Evolutionary conservation across 1,140 invertebrate genomes (phyloP), one percentile per base, ranked within the genome.

Genomic region (Drosophila oshimai): DNA sequence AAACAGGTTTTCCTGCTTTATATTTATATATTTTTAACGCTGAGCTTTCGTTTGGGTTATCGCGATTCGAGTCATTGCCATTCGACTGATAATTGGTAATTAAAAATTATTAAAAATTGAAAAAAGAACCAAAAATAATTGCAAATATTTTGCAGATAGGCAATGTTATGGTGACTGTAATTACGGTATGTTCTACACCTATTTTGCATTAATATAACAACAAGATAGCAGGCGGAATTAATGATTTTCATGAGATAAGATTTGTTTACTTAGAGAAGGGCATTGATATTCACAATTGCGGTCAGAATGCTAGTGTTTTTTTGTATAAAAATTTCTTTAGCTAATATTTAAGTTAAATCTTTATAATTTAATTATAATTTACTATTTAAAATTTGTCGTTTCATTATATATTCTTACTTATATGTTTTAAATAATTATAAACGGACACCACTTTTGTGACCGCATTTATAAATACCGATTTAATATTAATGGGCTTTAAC

Each of bases 1-100:
- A 51, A 65, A 65, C 58, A 18, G 62, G 58, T 65, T 65, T 28
- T 6, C 2, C 7, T 12, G 13, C 51, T 37, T 13, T 50, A 33
- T 53, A 37, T 60, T 36, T 62, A 54, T 62, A 39, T 42, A 28
- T 39, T 39, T 13, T 20, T n/a, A n/a, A n/a, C 22, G 9, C 7
- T 24, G 29, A 55, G 46, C 44, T 69, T 68, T 72, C 41, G 41
- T 53, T 29, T 71, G n/a, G n/a, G 51, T 86, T 87, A 86, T 87
- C 61, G 58, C 81, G 54, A 15, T 20, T 42, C 74, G 72, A 87
- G 49, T 86, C 81, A 86, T 47, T 64, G 39, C 39, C 57, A 54
- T 36, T 58, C 24, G 33, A 13, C 28, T 17, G 33, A 39, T 62
- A 29, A 62, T 62, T 64, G 36, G 0, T 7, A 22, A 60, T 60